These are phyloP conservation scores for Poecile montanus DNA, from an alignment of 2,797 vertebrate species.

Conservation along the genomic window DNA sequence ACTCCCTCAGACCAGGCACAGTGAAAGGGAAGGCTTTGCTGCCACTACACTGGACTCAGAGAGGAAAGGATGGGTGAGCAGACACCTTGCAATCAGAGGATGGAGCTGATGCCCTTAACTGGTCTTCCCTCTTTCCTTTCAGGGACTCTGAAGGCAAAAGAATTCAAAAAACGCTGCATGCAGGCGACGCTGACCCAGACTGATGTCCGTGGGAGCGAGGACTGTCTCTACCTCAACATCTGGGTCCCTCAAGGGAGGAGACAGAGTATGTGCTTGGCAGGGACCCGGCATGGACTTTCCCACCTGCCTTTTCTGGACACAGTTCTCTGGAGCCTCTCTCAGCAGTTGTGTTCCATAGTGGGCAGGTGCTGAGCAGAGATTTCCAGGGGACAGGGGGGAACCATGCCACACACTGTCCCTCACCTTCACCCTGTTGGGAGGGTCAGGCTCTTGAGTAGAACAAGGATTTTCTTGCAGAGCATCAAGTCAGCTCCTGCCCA, in stretches of 20 bases:
- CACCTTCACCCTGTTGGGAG: background rate
- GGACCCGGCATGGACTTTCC: background rate
- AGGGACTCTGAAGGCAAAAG: background rate
- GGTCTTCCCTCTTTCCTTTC: no score
- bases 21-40: background rate
- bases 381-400: background rate
- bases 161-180: background rate
- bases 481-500: background rate
- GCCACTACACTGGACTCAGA: background rate
- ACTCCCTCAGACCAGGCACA: background rate
- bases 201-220: constrained; percentile 78
- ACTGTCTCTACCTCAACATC: constrained; percentile 96
- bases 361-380: background rate
- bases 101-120: background rate
- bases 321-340: background rate
- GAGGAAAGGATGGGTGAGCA: background rate
- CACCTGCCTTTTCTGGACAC: background rate
- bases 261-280: constrained; percentile 62
- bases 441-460: background rate
- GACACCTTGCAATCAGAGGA: background rate
- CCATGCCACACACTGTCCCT: background rate
- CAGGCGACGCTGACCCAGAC: constrained; percentile 16
- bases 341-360: background rate
- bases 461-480: background rate
- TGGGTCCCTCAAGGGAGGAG: constrained; percentile 86